phyloP scores from a whole-genome alignment of 2,113 vertebrate species.

The Struthidea cinerea region DNA sequence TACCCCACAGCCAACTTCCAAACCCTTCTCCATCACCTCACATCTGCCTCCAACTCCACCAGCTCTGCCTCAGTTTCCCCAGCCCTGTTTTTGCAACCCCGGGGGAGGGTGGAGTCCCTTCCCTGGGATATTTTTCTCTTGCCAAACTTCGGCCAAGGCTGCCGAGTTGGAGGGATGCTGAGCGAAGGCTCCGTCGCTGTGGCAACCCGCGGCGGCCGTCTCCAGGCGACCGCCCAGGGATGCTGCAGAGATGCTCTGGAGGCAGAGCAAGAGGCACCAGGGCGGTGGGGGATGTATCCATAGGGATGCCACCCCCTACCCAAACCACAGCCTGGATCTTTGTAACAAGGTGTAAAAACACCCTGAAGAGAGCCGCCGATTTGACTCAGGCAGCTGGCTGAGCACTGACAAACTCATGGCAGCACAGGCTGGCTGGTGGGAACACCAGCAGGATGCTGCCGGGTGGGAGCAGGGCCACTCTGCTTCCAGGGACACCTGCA shows the following conservation, averaged over 20 bases:
- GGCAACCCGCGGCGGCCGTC: constrained; percentile 43
- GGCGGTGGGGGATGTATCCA: neutral
- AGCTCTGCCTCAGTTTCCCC: neutral
- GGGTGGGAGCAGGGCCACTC: neutral
- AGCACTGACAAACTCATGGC: neutral
- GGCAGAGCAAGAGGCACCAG: neutral
- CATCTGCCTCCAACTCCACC: neutral
- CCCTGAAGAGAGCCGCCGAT: rapidly evolving
- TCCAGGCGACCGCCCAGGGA: constrained; percentile 55
- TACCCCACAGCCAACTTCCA: neutral
- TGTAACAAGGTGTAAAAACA: neutral
- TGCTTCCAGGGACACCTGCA: constrained; percentile 20
- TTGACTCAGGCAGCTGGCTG: neutral
- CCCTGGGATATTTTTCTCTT: neutral
- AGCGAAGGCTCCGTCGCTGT: constrained; percentile 35
- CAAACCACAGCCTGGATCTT: neutral
- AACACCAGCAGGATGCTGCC: neutral
- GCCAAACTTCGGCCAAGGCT: constrained; percentile 7
- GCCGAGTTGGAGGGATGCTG: constrained; percentile 18
- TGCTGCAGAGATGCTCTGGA: constrained; percentile 22
- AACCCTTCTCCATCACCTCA: neutral
- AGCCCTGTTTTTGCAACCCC: rapidly evolving
- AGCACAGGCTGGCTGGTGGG: neutral
- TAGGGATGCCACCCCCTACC: neutral
- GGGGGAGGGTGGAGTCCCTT: rapidly evolving